Evolutionary conservation across 2,888 invertebrate genomes (phyloP).

Genomic region (Taenaris catops): DNA sequence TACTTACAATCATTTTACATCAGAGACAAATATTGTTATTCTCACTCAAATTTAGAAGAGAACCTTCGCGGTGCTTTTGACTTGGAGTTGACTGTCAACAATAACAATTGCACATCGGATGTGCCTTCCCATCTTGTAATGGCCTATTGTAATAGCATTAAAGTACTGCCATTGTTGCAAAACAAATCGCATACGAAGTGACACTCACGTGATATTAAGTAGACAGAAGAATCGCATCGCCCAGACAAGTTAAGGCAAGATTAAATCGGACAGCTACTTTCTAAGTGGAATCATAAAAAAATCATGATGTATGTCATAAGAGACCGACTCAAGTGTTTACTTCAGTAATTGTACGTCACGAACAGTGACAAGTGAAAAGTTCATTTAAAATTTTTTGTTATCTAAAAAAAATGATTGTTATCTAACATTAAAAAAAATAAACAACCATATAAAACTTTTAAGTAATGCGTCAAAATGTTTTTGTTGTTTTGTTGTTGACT

Average conservation of each 20-base stretch:
- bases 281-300: slow-evolving; percentile 11
- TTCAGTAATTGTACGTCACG: neutral
- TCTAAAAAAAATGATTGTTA: too few species aligned
- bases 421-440: too few species aligned
- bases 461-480: too few species aligned
- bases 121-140: slow-evolving; percentile 23
- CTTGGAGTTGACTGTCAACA: slow-evolving; percentile 13
- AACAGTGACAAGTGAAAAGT: neutral
- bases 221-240: slow-evolving; percentile 49
- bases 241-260: slow-evolving; percentile 32
- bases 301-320: slow-evolving; percentile 6
- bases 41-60: slow-evolving; percentile 7
- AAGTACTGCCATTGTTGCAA: slow-evolving; percentile 26
- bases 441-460: too few species aligned
- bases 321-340: neutral
- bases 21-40: too few species aligned
- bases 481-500: too few species aligned
- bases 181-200: slow-evolving; percentile 23
- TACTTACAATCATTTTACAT: too few species aligned
- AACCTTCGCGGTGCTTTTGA: slow-evolving; percentile 14
- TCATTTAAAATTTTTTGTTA: too few species aligned
- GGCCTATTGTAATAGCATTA: slow-evolving; percentile 30
- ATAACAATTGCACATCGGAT: slow-evolving; percentile 27
- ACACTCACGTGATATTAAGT: slow-evolving; percentile 42
- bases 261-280: slow-evolving; percentile 38